These are phyloP conservation scores for Stichodactyla mertensii DNA, from an alignment of 64 coral and sea anemone genomes.

Conservation along the genomic window DNA sequence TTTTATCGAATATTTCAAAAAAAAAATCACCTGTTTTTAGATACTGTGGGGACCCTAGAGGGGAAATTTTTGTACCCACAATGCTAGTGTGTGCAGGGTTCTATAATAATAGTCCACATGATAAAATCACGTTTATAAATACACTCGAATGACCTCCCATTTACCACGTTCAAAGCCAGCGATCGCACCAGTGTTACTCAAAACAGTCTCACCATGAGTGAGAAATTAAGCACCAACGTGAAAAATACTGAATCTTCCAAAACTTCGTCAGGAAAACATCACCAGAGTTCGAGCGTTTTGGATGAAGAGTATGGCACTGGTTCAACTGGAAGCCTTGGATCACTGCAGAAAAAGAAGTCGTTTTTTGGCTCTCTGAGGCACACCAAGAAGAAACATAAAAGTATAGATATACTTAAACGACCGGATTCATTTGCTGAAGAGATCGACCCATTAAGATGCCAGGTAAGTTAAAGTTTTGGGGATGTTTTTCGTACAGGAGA, in stretches of 20 bases:
- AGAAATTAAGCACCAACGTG: neutral
- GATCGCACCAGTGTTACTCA: neutral
- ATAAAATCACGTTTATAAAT: slow-evolving; percentile 9
- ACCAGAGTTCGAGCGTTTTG: neutral
- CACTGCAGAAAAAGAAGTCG: neutral
- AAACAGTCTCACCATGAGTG: slow-evolving; percentile 14
- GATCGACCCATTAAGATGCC: neutral
- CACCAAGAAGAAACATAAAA: slow-evolving; percentile 15
- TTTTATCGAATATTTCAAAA: neutral
- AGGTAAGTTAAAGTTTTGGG: neutral
- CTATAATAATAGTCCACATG: neutral
- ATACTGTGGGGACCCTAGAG: neutral
- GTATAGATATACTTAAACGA: slow-evolving; percentile 10
- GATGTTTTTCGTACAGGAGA: neutral
- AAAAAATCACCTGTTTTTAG: neutral
- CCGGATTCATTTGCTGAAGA: neutral
- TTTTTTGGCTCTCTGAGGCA: slow-evolving; percentile 23
- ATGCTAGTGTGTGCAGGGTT: neutral
- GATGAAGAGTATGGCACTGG: neutral
- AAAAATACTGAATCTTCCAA: neutral
- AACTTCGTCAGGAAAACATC: slow-evolving; percentile 4
- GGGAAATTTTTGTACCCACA: neutral
- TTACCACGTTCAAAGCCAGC: neutral
- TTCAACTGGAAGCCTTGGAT: neutral
- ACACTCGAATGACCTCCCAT: neutral